phyloP scores from a whole-genome alignment of 2,888 invertebrate species.

The Meghimatium bilineatum region DNA sequence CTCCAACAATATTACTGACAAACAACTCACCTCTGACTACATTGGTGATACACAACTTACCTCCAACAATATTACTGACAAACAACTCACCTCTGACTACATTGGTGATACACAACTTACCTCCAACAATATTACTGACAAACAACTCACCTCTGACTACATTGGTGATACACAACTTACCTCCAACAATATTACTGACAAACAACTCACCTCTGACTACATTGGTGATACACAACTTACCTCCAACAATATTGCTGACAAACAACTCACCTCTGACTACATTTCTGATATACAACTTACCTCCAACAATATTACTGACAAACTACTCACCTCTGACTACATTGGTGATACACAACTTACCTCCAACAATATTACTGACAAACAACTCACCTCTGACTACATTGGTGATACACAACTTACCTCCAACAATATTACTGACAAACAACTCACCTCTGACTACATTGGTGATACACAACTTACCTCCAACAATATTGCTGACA shows the following conservation, averaged over 20 bases:
- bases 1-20: conserved; percentile 64
- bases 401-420: no score
- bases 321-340: conserved; percentile 63
- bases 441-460: no score
- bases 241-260: conserved; percentile 66
- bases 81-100: conserved; percentile 65
- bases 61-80: conserved; percentile 66
- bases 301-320: conserved; percentile 60
- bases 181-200: conserved; percentile 66
- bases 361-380: no score
- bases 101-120: conserved; percentile 45
- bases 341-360: no score
- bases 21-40: conserved; percentile 66
- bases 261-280: conserved; percentile 64
- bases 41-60: no score
- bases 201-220: conserved; percentile 52
- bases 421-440: no score
- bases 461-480: no score
- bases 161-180: conserved; percentile 58
- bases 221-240: conserved; percentile 48
- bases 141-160: conserved; percentile 63
- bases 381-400: no score
- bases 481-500: no score
- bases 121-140: no score
- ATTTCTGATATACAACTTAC: no score